Evolutionary conservation across 2,797 vertebrate genomes (phyloP), one percentile per base, ranked within the genome.

Genomic region (Cetoscarus ocellatus): DNA sequence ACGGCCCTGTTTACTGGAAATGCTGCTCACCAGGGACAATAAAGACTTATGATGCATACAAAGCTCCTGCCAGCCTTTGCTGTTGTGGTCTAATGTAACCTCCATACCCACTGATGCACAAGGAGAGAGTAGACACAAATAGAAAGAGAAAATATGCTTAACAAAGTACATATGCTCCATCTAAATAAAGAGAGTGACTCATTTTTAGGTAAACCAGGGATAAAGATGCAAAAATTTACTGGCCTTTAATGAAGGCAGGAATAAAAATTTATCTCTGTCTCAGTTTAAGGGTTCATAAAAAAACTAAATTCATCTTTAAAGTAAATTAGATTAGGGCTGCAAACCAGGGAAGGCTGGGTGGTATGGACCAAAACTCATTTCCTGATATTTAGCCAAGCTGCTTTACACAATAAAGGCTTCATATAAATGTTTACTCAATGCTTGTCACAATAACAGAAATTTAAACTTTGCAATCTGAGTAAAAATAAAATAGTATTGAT

Each of bases 1-100:
- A 79, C 67, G 35, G 83, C 61, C 73, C 88, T 92, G 91, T 93
- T 95, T 94, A 94, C 93, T 88, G 94, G 93, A 94, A 95, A 87
- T 55, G 84, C 84, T 83, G 75, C 81, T 90, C 86, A 86, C 84
- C 83, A 75, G 88, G 82, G 88, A 92, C 92, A 88, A 92, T 93
- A 94, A 92, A 93, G 88, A 82, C 86, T 87, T 91, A 86, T 87
- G 89, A 93, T 87, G 86, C 82, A 79, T 89, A 83, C 68, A 60
- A 67, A 59, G 59, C 82, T 89, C 76, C 78, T 67, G 76, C 86
- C 73, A 69, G 66, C 79, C 74, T 84, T 83, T 88, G 60, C 82
- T 75, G 70, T 80, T 90, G 85, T 67, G 86, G 82, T 54, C 74
- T 74, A 79, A 80, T 77, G 77, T 57, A 83, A 75, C 80, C 74